phyloP scores from a whole-genome alignment of 2,113 vertebrate species.

The Ramphastos sulfuratus region DNA sequence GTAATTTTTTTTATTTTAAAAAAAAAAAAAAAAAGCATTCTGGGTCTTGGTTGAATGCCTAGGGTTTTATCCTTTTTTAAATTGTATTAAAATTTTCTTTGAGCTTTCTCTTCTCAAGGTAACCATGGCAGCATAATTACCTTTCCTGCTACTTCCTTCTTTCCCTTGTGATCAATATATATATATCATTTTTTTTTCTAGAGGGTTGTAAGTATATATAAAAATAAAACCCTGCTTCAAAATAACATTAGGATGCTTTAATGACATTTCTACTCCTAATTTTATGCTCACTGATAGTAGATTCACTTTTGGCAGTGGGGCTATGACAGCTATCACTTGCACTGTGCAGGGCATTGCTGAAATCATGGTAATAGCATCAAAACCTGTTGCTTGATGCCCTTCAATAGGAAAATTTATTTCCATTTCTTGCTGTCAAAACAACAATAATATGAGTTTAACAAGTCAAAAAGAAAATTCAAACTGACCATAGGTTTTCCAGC shows the following conservation, averaged over 20 bases:
- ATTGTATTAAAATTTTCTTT: neutral
- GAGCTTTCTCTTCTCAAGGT: neutral
- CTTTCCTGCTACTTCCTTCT: constrained; percentile 7
- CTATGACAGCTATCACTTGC: neutral
- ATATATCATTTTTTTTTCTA: neutral
- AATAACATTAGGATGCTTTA: neutral
- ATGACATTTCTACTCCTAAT: neutral
- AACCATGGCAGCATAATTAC: constrained; percentile 51
- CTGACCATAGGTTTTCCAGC: neutral
- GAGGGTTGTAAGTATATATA: neutral
- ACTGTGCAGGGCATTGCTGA: neutral
- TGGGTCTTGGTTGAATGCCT: neutral
- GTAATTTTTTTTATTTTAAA: neutral
- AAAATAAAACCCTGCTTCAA: neutral
- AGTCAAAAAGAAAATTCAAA: constrained; percentile 10
- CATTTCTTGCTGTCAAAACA: neutral
- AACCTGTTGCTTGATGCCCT: neutral
- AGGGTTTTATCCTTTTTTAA: neutral
- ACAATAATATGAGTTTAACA: neutral
- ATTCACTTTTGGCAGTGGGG: neutral
- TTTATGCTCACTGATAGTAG: neutral
- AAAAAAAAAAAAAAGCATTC: neutral
- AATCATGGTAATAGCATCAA: neutral
- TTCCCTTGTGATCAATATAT: neutral
- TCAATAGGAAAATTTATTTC: neutral